A percentile compares a stretch with the other conserved stretches of the same genome.
Conservation (phyloP, 2,113 vertebrate species). For the Micronisus gabar region DNA sequence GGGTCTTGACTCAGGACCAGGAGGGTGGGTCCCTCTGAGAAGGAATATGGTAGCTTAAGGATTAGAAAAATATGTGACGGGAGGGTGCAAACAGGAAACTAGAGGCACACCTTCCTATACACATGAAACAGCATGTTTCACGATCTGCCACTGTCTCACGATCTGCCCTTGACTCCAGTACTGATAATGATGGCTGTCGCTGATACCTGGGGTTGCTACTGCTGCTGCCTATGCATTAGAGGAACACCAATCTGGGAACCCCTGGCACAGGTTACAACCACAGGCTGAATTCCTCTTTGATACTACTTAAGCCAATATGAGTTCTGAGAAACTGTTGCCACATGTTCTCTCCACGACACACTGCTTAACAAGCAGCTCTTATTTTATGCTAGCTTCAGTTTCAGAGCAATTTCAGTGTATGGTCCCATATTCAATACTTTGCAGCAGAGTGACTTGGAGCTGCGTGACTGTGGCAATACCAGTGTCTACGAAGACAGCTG, state of each 20-base stretch:
- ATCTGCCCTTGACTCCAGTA: neutral
- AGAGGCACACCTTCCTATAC: neutral
- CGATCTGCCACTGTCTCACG: neutral
- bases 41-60: neutral
- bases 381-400: neutral
- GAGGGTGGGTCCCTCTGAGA: neutral
- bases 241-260: neutral
- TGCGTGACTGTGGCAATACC: neutral
- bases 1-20: neutral
- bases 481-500: neutral
- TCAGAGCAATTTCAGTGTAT: neutral
- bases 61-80: neutral
- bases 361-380: neutral
- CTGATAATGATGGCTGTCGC: neutral
- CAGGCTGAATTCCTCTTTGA: slow-evolving; percentile 32
- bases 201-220: neutral
- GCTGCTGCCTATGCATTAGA: neutral
- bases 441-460: neutral
- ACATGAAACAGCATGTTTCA: neutral
- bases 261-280: neutral
- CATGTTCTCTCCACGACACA: neutral
- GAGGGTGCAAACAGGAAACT: neutral
- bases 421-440: neutral
- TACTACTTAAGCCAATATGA: neutral
- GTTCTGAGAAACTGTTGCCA: slow-evolving; percentile 42